phyloP scores from a whole-genome alignment of 1,140 invertebrate species.

The Pogonus chalceus region DNA sequence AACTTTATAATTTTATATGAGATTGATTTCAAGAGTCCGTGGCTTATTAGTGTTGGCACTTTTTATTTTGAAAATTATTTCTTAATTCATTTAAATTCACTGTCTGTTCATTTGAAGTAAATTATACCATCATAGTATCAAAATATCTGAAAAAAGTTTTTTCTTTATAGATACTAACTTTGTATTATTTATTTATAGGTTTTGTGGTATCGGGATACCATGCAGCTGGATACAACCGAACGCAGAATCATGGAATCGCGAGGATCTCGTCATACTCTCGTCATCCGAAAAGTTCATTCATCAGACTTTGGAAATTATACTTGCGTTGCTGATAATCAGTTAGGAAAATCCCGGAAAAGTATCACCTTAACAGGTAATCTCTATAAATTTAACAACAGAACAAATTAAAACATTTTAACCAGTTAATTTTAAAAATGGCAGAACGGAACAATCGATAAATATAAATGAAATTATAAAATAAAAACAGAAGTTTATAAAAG shows the following conservation, averaged over 20 bases:
- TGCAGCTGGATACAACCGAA: constrained; percentile 55
- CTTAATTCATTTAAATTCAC: too few relatives aligned
- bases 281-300: constrained; percentile 53
- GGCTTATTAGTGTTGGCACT: too few relatives aligned
- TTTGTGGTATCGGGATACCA: constrained; percentile 55
- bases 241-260: constrained; percentile 51
- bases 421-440: neutral
- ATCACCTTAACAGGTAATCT: constrained; percentile 50
- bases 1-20: too few relatives aligned
- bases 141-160: too few relatives aligned
- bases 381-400: neutral
- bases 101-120: too few relatives aligned
- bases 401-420: too few relatives aligned
- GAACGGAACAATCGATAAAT: too few relatives aligned
- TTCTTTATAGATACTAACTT: too few relatives aligned
- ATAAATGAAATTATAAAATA: constrained; percentile 1
- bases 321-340: constrained; percentile 54
- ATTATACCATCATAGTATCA: too few relatives aligned
- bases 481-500: too few relatives aligned
- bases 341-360: constrained; percentile 50
- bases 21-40: too few relatives aligned
- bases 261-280: constrained; percentile 51
- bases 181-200: constrained; percentile 41
- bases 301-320: constrained; percentile 61
- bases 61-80: too few relatives aligned